These are phyloP conservation scores for Elgonia sp. DNA, from an alignment of 2,888 invertebrate genomes.

Conservation along the genomic window DNA sequence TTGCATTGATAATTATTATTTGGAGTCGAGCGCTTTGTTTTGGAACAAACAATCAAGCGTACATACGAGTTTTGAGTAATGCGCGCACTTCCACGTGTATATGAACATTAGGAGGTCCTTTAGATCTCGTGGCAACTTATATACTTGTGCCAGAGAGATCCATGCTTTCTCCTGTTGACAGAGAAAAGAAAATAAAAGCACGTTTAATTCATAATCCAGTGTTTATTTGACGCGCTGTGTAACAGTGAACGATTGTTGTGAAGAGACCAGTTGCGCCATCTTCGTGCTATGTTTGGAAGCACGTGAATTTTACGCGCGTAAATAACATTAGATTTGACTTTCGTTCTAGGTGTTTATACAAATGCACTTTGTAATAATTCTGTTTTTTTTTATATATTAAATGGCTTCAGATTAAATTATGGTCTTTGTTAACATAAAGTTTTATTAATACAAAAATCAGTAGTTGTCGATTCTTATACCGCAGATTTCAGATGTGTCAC, in stretches of 20 bases:
- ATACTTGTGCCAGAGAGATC: constrained; percentile 14
- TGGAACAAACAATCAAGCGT: constrained; percentile 21
- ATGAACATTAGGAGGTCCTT: constrained; percentile 33
- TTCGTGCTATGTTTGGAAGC: neutral
- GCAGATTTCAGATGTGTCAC: too few relatives aligned
- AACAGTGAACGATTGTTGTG: constrained; percentile 36
- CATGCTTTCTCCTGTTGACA: neutral
- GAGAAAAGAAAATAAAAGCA: neutral
- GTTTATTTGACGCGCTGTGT: constrained; percentile 36
- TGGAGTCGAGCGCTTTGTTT: constrained; percentile 47
- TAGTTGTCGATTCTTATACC: too few relatives aligned
- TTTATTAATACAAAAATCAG: too few relatives aligned
- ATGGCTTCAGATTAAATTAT: too few relatives aligned
- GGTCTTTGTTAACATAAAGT: too few relatives aligned
- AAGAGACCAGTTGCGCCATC: constrained; percentile 23
- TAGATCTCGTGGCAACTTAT: constrained; percentile 15
- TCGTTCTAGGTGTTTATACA: too few relatives aligned
- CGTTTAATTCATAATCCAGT: constrained; percentile 52
- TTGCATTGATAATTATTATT: constrained; percentile 29
- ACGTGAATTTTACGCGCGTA: too few relatives aligned
- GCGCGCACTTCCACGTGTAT: constrained; percentile 20
- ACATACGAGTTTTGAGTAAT: constrained; percentile 24
- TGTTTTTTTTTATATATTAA: too few relatives aligned
- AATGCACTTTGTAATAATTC: too few relatives aligned
- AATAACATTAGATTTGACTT: too few relatives aligned